Evolutionary conservation across 2,888 invertebrate species (phyloP), one percentile per base, ranked within the genome.

Genomic region (Sminthurinus aureus): DNA sequence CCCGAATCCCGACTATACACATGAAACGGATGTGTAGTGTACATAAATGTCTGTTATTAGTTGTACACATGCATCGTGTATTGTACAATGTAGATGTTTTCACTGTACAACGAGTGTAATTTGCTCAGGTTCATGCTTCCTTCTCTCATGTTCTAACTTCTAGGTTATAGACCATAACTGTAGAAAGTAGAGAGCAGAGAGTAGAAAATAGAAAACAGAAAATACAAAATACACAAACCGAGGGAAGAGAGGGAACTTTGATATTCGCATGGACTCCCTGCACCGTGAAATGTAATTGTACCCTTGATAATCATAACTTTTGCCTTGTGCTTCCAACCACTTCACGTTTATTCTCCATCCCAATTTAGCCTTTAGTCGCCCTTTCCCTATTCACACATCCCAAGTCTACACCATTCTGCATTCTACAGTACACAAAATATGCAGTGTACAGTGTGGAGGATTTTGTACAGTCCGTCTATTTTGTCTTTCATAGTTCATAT

Each of bases 221-320:
- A 71, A 26, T 71, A 24, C n/a, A 38, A 38, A 38, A 38, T 38
- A 38, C 38, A 38, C 38, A 38, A 38, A 38, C 38, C 3, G 64
- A 74, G 64, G 0, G 64, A 64, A 9, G n/a, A 69, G 20, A 69
- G 50, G 76, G 52, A 76, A 58, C 20, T 52, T 58, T 52, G 75
- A 58, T 24, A 20, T 76, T 58, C 50, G 38, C 50, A 58, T 51
- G 58, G 58, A 58, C 76, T 79, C 82, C 75, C 76, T 24, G 82
- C 77, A 85, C 85, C 86, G 84, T 86, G 86, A 86, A 86, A 86
- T 85, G 85, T 86, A 86, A 86, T 83, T 86, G 84, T 84, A 82
- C 86, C 86, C 86, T 86, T 85, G 86, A 83, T 85, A 86, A 86
- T 84, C 86, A 83, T 86, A 86, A 85, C 84, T 86, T 86, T 84